A percentile compares a stretch with the other conserved stretches of the same genome.
These are phyloP conservation scores for Mareca penelope DNA, from an alignment of 2,797 vertebrate genomes.

Conservation along the genomic window DNA sequence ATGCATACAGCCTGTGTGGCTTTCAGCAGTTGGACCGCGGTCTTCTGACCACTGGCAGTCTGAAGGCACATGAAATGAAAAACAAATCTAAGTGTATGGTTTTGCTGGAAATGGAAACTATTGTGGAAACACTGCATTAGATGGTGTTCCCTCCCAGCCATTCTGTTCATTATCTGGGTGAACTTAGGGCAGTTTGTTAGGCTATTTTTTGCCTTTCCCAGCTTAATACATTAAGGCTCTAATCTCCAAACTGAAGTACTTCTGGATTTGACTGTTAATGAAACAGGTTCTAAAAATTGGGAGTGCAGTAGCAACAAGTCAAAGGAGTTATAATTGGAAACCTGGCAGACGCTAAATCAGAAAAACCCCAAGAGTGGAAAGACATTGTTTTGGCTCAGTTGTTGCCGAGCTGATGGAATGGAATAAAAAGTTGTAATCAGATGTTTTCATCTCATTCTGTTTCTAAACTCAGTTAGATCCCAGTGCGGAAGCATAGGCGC, in stretches of 20 bases:
- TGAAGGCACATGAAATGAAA: background rate
- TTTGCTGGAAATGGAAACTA: background rate
- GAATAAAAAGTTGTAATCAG: background rate
- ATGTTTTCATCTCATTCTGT: background rate
- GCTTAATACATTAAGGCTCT: constrained; percentile 23
- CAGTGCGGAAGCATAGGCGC: background rate
- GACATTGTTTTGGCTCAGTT: background rate
- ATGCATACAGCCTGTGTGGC: background rate
- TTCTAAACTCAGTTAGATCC: background rate
- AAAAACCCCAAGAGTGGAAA: background rate
- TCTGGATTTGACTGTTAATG: background rate
- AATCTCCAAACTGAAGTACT: background rate
- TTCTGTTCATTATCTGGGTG: background rate
- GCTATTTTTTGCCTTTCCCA: constrained; percentile 22
- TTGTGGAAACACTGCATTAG: background rate
- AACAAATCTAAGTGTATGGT: background rate
- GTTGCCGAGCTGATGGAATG: background rate
- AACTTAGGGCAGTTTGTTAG: constrained; percentile 32
- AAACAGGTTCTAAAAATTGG: background rate
- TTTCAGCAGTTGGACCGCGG: background rate
- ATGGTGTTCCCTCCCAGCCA: background rate
- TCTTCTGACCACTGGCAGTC: background rate
- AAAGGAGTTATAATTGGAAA: background rate
- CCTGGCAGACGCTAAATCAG: background rate
- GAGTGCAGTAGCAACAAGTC: background rate